Evolutionary conservation across 2,888 invertebrate species (phyloP), one percentile per base, ranked within the genome.

Genomic region (Resseliella maxima): DNA sequence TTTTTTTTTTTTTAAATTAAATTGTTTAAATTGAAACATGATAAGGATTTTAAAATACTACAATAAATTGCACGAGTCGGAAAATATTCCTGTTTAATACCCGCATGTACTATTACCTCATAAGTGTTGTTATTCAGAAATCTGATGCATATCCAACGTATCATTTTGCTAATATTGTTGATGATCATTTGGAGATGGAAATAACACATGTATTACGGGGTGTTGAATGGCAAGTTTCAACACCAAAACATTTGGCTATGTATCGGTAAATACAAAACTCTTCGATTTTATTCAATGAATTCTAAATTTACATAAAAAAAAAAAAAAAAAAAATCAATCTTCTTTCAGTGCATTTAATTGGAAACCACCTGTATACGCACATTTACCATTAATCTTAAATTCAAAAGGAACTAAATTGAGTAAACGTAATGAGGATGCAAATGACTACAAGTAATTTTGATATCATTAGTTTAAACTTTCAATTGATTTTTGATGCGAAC

Each of bases 91-190:
- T n/a, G n/a, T n/a, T n/a, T n/a, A n/a, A n/a, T n/a, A n/a, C n/a
- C n/a, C n/a, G n/a, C n/a, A n/a, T n/a, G n/a, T n/a, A n/a, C n/a
- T n/a, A n/a, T n/a, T n/a, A n/a, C n/a, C n/a, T n/a, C n/a, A n/a
- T n/a, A n/a, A n/a, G n/a, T n/a, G n/a, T 98, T 0, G 95, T 99
- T 0, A 94, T 99, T 50, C 92, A 99, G 89, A 99, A 99, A 92
- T 93, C 95, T 10, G 99, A 99, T 91, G 96, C 97, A 0, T 99
- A 92, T 91, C 99, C 99, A 0, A 99, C 99, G 0, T 99, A 99
- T 90, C 99, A 99, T 90, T 96, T 98, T 90, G 99, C 99, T 0
- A 99, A 98, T 91, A 98, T 99, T 0, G 96, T 99, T 0, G 99
- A 99, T 90, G 99, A 99, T 91, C 97, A 98, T 90, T 92, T 94